Evolutionary conservation across 2,113 vertebrate species (phyloP).

Genomic region (Phyllostomus hastatus): DNA sequence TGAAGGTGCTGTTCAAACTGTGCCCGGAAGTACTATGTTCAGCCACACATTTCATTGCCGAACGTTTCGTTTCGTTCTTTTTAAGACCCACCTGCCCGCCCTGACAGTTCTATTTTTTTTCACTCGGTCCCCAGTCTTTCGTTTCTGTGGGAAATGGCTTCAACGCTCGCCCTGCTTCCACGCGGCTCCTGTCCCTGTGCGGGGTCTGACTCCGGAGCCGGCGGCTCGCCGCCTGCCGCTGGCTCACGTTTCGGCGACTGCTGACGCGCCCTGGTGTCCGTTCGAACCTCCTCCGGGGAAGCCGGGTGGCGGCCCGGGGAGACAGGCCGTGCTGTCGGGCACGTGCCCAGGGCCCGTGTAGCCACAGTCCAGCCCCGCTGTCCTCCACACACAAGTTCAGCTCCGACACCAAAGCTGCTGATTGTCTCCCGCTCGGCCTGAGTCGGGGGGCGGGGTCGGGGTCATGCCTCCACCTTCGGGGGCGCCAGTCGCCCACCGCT

Average conservation of each 20-base stretch:
- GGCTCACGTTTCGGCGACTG: accelerated
- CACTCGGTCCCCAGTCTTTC: not conserved
- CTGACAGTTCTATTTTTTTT: not conserved
- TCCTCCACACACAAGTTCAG: too few relatives aligned
- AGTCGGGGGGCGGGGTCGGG: too few relatives aligned
- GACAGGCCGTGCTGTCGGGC: too few relatives aligned
- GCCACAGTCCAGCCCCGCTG: too few relatives aligned
- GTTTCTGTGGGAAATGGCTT: not conserved
- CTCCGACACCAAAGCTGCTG: too few relatives aligned
- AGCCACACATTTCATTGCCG: accelerated
- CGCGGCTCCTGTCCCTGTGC: accelerated
- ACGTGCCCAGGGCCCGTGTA: too few relatives aligned
- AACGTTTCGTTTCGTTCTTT: not conserved
- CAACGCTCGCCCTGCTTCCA: not conserved
- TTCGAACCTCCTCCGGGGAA: not conserved
- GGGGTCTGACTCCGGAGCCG: too few relatives aligned
- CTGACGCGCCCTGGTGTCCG: accelerated
- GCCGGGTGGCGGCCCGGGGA: too few relatives aligned
- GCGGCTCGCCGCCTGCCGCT: accelerated
- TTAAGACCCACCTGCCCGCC: not conserved
- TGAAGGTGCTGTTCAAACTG: accelerated
- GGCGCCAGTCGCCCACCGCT: accelerated
- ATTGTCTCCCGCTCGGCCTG: too few relatives aligned
- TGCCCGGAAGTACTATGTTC: accelerated
- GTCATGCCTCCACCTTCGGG: too few relatives aligned